These are phyloP conservation scores for Falco novaeseelandiae DNA, from an alignment of 2,797 vertebrate species.

Conservation along the genomic window DNA sequence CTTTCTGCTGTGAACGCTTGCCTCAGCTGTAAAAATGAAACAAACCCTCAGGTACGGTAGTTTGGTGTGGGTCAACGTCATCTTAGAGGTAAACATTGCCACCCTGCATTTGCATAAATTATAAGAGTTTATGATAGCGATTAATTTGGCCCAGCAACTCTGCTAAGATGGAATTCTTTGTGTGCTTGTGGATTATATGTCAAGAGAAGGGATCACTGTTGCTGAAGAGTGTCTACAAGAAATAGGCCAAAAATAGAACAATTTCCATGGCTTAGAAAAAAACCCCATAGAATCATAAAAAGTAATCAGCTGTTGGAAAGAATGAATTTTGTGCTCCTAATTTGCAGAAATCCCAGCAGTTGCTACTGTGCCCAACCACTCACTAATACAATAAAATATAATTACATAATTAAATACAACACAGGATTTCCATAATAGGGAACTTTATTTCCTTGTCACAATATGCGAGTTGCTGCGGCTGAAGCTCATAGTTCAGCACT, in stretches of 20 bases:
- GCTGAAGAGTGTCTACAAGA: slow-evolving; percentile 28
- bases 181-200: slow-evolving; percentile 4
- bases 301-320: slow-evolving; percentile 61
- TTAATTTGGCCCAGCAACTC: slow-evolving; percentile 17
- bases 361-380: slow-evolving; percentile 41
- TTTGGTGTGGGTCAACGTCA: background rate
- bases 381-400: slow-evolving; percentile 74
- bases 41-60: background rate
- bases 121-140: background rate
- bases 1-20: background rate
- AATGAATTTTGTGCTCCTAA: slow-evolving; percentile 57
- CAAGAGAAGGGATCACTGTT: background rate
- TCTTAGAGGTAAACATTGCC: background rate
- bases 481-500: background rate
- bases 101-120: background rate
- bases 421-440: slow-evolving; percentile 70
- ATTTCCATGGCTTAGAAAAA: slow-evolving; percentile 48
- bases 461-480: slow-evolving; percentile 24
- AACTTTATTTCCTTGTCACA: slow-evolving; percentile 75
- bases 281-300: slow-evolving; percentile 41
- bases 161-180: background rate
- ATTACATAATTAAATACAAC: slow-evolving; percentile 78
- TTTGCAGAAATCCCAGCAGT: slow-evolving; percentile 54
- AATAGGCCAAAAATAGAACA: slow-evolving; percentile 38
- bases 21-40: background rate